Percentiles rank a stretch among this genome's conserved stretches.
Conservation (phyloP, 2,797 vertebrate species). For the Sitta carolinensis region DNA sequence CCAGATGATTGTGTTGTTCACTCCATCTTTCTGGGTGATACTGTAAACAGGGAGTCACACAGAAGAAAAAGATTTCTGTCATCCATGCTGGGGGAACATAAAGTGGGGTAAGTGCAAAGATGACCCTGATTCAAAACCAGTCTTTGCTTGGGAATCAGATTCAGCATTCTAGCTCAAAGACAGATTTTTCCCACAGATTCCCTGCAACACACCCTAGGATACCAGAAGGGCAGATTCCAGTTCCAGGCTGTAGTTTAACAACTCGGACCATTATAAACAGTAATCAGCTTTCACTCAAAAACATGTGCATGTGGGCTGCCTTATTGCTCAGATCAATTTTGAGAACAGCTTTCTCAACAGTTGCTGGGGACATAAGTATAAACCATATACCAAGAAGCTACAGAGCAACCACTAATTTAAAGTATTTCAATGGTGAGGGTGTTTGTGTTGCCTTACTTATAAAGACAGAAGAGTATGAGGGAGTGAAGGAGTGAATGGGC, state of each 20-base stretch:
- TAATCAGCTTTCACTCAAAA: constrained; percentile 20
- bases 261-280: neutral
- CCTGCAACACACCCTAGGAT: neutral
- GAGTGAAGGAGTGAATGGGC: neutral
- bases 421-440: neutral
- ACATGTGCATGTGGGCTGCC: neutral
- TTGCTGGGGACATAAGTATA: neutral
- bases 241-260: neutral
- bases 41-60: constrained; percentile 9
- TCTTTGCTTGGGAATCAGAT: neutral
- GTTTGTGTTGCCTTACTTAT: neutral
- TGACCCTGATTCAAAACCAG: neutral
- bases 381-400: neutral
- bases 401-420: neutral
- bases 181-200: neutral
- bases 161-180: neutral
- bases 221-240: neutral
- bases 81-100: neutral
- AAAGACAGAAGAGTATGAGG: neutral
- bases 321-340: neutral
- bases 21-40: neutral
- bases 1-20: constrained; percentile 52
- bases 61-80: neutral
- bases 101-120: neutral
- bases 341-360: constrained; percentile 3